These are phyloP conservation scores for Dysmachus trigonus DNA, from an alignment of 2,888 invertebrate genomes.

Conservation along the genomic window DNA sequence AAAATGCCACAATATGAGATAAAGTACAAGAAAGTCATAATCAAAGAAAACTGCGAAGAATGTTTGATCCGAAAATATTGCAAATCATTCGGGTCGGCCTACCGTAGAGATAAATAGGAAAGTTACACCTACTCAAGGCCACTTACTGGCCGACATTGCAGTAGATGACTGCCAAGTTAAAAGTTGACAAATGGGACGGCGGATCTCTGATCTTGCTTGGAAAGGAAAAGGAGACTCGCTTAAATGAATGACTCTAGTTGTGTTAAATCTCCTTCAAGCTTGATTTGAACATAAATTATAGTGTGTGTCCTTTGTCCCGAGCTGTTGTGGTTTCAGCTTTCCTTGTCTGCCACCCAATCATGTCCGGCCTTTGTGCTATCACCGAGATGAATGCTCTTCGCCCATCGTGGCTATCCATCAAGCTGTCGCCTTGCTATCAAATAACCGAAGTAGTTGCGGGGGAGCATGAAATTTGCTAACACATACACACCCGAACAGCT, in stretches of 20 bases:
- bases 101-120: background rate
- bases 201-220: background rate
- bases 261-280: background rate
- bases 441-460: background rate
- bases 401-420: constrained; percentile 11
- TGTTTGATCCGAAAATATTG: background rate
- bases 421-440: background rate
- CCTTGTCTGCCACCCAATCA: background rate
- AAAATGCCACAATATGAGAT: too few species aligned
- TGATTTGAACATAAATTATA: constrained; percentile 22
- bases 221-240: background rate
- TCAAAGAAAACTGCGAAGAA: background rate
- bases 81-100: background rate
- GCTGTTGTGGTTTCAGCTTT: constrained; percentile 16
- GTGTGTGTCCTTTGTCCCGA: background rate
- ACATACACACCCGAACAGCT: background rate
- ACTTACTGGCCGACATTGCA: background rate
- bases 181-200: background rate
- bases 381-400: constrained; percentile 1
- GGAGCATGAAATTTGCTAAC: background rate
- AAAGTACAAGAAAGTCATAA: background rate
- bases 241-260: background rate
- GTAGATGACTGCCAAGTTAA: background rate
- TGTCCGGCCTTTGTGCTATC: constrained; percentile 21
- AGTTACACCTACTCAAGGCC: background rate